Conservation (phyloP, 1,140 invertebrate species). For the Drosophila navojoa region DNA sequence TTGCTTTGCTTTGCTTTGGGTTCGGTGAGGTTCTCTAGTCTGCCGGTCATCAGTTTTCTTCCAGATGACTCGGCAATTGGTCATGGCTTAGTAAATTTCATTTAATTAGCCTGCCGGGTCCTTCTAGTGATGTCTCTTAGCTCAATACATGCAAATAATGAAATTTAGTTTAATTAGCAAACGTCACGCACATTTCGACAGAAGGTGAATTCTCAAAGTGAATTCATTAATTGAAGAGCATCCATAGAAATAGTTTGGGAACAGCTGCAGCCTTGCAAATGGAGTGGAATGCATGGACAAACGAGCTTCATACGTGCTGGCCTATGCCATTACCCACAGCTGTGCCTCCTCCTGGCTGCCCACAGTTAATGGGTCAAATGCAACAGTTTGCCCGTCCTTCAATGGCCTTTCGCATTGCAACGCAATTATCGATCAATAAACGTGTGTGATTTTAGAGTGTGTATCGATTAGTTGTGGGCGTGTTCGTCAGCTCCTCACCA, state of each 20-base stretch:
- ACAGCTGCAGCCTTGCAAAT: not conserved
- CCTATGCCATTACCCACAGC: slow-evolving; percentile 51
- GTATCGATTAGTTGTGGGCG: slow-evolving; percentile 3
- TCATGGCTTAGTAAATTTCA: slow-evolving; percentile 34
- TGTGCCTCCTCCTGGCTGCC: slow-evolving; percentile 11
- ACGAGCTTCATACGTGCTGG: slow-evolving; percentile 62
- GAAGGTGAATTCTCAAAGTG: not conserved
- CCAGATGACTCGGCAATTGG: slow-evolving; percentile 61
- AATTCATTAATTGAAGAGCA: slow-evolving; percentile 38
- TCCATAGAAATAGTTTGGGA: slow-evolving; percentile 10
- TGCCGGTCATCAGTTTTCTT: not conserved
- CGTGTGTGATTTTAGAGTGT: slow-evolving; percentile 10
- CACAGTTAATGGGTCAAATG: slow-evolving; percentile 69
- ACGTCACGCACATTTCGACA: slow-evolving; percentile 22
- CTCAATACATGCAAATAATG: slow-evolving; percentile 77
- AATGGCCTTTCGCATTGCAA: slow-evolving; percentile 16
- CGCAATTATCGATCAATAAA: slow-evolving; percentile 54
- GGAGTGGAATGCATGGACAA: slow-evolving; percentile 30
- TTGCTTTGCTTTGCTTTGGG: slow-evolving; percentile 26
- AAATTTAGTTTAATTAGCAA: slow-evolving; percentile 76
- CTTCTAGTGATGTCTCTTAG: slow-evolving; percentile 52
- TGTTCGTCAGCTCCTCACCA: slow-evolving; percentile 2
- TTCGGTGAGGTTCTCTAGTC: slow-evolving; percentile 19
- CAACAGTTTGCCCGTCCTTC: slow-evolving; percentile 53
- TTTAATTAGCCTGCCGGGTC: slow-evolving; percentile 56